Evolutionary conservation across 2,113 vertebrate species (phyloP).

Genomic region (Raja brachyura): DNA sequence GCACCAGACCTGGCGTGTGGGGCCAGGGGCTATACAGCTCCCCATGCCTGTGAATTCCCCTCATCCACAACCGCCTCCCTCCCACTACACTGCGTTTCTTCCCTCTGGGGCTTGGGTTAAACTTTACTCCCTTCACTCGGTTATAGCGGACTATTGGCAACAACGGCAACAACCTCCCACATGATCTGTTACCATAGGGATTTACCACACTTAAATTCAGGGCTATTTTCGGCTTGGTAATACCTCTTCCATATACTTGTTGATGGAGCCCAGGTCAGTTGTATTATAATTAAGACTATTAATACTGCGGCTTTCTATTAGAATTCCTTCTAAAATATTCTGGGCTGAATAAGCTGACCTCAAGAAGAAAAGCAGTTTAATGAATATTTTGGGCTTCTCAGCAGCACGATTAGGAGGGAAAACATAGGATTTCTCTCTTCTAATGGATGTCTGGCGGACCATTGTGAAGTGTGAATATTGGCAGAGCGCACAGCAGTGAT

Average conservation of each 20-base stretch:
- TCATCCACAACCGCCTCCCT: too few relatives aligned
- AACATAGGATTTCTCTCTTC: neutral
- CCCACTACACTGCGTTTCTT: too few relatives aligned
- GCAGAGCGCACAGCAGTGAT: neutral
- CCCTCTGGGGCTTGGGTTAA: too few relatives aligned
- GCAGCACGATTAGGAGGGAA: neutral
- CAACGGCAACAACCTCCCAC: too few relatives aligned
- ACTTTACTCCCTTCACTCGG: too few relatives aligned
- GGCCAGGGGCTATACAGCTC: too few relatives aligned
- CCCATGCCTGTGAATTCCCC: too few relatives aligned
- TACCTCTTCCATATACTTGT: neutral
- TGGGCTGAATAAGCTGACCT: neutral
- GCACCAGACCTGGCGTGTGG: too few relatives aligned
- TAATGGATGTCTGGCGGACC: neutral
- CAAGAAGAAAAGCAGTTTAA: neutral
- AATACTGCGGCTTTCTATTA: neutral
- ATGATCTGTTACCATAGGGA: too few relatives aligned
- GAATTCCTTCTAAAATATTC: neutral
- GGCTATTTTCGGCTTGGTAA: neutral
- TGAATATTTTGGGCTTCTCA: neutral
- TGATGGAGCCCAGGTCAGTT: neutral
- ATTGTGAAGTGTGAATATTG: neutral
- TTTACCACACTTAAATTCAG: neutral
- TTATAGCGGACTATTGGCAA: too few relatives aligned
- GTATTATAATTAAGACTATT: neutral